Conservation (phyloP, 2,113 vertebrate species). For the Thamnophis sirtalis region DNA sequence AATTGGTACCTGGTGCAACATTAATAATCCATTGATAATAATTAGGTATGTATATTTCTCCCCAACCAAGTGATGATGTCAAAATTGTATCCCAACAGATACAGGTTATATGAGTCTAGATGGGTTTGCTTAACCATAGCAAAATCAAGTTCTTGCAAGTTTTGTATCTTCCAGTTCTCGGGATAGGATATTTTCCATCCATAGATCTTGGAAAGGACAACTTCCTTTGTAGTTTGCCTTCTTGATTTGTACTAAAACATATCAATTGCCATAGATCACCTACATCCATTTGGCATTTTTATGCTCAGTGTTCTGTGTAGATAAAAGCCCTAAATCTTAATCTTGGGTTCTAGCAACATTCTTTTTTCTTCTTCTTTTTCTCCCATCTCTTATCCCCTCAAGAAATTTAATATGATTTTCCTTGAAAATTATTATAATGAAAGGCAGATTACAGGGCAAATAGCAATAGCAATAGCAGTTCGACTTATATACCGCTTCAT, state of each 20-base stretch:
- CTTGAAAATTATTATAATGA: neutral
- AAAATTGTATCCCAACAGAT: neutral
- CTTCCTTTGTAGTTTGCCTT: neutral
- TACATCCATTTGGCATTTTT: neutral
- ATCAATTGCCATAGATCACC: neutral
- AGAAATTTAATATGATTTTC: neutral
- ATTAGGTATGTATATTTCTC: neutral
- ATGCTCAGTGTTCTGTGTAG: neutral
- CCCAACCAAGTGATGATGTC: neutral
- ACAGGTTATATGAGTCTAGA: neutral
- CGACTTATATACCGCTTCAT: too few species aligned
- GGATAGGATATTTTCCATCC: neutral
- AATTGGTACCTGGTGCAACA: neutral
- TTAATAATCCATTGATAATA: neutral
- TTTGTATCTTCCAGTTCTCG: neutral
- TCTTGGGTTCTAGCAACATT: too few species aligned
- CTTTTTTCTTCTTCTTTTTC: fast-evolving
- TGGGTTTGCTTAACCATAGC: neutral
- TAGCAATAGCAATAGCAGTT: too few species aligned
- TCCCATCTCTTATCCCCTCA: neutral
- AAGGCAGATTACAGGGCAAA: neutral
- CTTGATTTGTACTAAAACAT: neutral
- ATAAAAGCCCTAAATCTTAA: neutral
- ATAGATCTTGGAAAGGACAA: neutral
- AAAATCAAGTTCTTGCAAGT: neutral